These are phyloP conservation scores for Campoplex nolae DNA, from an alignment of 2,888 invertebrate genomes.

Conservation along the genomic window DNA sequence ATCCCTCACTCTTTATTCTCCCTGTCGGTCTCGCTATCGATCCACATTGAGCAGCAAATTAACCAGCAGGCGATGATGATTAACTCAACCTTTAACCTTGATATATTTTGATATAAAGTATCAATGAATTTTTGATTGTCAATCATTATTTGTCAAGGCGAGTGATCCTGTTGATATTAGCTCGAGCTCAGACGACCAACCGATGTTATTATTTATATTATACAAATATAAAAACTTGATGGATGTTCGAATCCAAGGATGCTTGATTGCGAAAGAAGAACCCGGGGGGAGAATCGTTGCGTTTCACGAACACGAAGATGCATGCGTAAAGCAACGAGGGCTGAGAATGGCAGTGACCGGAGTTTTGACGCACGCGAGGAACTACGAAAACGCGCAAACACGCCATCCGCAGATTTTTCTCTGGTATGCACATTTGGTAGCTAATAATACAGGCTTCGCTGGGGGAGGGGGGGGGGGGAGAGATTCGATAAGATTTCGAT, in stretches of 20 bases:
- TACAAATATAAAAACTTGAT: not conserved
- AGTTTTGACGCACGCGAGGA: conserved; percentile 54
- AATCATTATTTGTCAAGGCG: no score
- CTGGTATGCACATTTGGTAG: conserved; percentile 18
- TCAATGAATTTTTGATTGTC: no score
- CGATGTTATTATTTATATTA: no score
- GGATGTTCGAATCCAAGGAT: not conserved
- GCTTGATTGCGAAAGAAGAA: conserved; percentile 14
- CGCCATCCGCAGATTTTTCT: conserved; percentile 50
- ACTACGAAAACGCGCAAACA: conserved; percentile 48
- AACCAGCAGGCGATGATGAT: no score
- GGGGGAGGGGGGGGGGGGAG: not conserved
- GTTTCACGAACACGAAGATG: conserved; percentile 29
- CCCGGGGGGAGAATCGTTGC: not conserved
- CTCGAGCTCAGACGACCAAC: no score
- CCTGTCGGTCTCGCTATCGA: no score
- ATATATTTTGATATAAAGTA: no score
- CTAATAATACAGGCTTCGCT: conserved; percentile 28
- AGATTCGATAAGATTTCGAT: conserved; percentile 52
- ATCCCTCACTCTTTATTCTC: no score
- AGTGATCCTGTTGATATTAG: no score
- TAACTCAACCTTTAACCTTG: no score
- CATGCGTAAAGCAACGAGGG: conserved; percentile 33
- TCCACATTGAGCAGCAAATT: no score
- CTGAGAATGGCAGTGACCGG: not conserved